A percentile compares a stretch with the other conserved stretches of the same genome.
phyloP scores from a whole-genome alignment of 2,888 invertebrate genomes.

The Macroteleia sp. region DNA sequence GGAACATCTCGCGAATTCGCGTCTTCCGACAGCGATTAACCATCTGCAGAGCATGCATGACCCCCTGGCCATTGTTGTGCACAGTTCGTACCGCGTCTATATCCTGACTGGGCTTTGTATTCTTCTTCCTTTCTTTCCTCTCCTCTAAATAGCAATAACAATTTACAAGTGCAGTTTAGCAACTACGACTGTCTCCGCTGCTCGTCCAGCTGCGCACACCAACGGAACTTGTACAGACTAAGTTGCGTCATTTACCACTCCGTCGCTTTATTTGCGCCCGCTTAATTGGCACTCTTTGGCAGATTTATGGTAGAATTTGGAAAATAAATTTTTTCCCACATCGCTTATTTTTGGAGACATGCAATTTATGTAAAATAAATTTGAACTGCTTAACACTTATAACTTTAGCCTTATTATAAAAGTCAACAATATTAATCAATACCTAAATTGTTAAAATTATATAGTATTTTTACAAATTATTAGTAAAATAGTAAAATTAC shows the following conservation, averaged over 20 bases:
- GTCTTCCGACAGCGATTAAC: constrained; percentile 65
- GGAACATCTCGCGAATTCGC: constrained; percentile 36
- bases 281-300: too few species aligned
- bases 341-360: too few species aligned
- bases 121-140: constrained; percentile 31
- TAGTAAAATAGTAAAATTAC: too few species aligned
- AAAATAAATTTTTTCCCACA: too few species aligned
- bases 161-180: constrained; percentile 43
- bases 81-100: constrained; percentile 32
- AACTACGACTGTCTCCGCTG: constrained; percentile 25
- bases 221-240: constrained; percentile 27
- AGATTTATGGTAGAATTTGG: too few species aligned
- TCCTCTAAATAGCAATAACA: constrained; percentile 36
- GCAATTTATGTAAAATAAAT: too few species aligned
- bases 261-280: too few species aligned
- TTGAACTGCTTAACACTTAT: too few species aligned
- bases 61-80: constrained; percentile 61
- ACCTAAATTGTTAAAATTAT: too few species aligned
- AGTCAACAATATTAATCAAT: too few species aligned
- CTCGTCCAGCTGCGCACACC: constrained; percentile 40
- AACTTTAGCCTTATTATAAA: too few species aligned
- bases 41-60: constrained; percentile 60
- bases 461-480: too few species aligned
- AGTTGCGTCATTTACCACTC: neutral
- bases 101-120: constrained; percentile 37